These are phyloP conservation scores for Diloba caeruleocephala DNA, from an alignment of 2,888 invertebrate species.

Conservation along the genomic window DNA sequence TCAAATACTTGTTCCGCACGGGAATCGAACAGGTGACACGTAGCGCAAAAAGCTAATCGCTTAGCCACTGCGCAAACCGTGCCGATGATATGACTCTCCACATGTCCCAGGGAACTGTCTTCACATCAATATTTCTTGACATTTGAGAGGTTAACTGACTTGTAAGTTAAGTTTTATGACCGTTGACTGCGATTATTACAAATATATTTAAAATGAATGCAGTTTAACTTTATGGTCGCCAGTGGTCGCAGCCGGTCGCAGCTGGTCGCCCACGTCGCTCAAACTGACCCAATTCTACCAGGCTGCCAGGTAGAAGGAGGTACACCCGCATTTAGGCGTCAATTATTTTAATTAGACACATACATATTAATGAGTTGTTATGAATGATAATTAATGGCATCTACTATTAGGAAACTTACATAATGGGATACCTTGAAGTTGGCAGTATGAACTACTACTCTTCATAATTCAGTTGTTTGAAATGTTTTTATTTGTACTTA, in stretches of 20 bases:
- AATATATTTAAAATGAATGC: constrained; percentile 3
- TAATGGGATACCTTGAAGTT: constrained; percentile 5
- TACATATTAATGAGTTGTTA: constrained; percentile 46
- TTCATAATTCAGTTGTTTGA: constrained; percentile 6
- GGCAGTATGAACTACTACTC: constrained; percentile 16
- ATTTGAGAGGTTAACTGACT: no score
- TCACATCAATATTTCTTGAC: no score
- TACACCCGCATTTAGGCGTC: constrained; percentile 43
- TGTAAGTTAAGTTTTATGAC: no score
- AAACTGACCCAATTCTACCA: constrained; percentile 58
- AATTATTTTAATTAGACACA: constrained; percentile 46
- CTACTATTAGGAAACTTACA: constrained; percentile 27
- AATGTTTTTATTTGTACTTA: background rate
- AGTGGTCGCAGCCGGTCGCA: constrained; percentile 48
- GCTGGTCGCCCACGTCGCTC: constrained; percentile 56
- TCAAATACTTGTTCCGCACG: no score
- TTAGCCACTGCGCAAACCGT: no score
- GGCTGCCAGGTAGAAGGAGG: constrained; percentile 55
- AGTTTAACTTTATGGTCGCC: constrained; percentile 14
- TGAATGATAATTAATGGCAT: constrained; percentile 37
- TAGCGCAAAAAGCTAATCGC: no score
- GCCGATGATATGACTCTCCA: no score
- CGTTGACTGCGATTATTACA: background rate
- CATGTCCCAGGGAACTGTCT: no score
- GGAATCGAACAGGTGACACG: no score